Evolutionary conservation across 2,113 vertebrate species (phyloP).

Genomic region (Psittacus erithacus): DNA sequence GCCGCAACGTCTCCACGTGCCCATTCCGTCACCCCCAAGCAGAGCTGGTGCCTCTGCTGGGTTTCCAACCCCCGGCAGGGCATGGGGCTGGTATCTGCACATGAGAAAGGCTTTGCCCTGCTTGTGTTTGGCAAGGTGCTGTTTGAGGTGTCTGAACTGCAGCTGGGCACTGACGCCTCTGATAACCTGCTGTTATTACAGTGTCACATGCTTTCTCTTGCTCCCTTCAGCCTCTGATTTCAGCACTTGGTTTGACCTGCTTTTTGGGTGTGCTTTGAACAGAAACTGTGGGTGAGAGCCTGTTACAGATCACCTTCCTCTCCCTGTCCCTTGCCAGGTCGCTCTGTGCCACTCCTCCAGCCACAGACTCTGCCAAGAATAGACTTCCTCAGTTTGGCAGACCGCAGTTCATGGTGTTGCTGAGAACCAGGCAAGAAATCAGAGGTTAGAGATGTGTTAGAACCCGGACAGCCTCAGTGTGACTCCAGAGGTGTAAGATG

Average conservation of each 20-base stretch:
- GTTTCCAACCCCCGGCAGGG: accelerated
- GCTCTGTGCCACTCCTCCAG: neutral
- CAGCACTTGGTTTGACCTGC: neutral
- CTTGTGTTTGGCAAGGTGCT: neutral
- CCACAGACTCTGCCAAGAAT: neutral
- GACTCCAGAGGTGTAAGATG: neutral
- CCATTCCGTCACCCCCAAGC: accelerated
- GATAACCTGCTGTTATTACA: neutral
- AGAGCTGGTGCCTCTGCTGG: accelerated
- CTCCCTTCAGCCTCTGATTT: neutral
- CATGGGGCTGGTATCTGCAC: accelerated
- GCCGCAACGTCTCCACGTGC: neutral
- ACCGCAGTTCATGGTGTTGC: neutral
- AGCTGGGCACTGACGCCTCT: neutral
- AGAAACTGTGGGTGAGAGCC: neutral
- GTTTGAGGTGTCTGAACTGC: neutral
- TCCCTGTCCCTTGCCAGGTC: neutral
- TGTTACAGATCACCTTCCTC: neutral
- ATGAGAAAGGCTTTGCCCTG: neutral
- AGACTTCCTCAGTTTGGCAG: neutral
- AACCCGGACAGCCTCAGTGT: neutral
- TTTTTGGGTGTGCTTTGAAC: neutral
- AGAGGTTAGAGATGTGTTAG: neutral
- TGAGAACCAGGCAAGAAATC: neutral
- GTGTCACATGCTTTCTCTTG: neutral